phyloP scores from a whole-genome alignment of 2,113 vertebrate genomes.

The Datnioides undecimradiatus region DNA sequence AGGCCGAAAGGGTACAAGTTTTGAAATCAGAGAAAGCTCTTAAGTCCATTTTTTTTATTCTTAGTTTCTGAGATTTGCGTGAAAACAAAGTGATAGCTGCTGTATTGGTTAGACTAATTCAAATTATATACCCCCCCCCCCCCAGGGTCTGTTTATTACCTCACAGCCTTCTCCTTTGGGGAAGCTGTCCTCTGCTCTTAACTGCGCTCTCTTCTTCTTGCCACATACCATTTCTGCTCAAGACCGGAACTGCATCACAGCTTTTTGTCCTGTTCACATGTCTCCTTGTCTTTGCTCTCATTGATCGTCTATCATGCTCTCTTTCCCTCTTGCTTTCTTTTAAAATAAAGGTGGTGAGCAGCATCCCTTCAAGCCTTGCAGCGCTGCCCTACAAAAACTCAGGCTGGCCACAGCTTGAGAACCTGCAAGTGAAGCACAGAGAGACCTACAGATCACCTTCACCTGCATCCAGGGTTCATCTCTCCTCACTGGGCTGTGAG shows the following conservation, averaged over 20 bases:
- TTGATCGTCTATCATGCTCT: constrained; percentile 52
- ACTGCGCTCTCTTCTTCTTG: constrained; percentile 26
- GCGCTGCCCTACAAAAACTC: constrained; percentile 5
- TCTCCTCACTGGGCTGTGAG: constrained; percentile 10
- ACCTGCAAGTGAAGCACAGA: constrained; percentile 26
- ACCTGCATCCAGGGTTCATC: constrained; percentile 19
- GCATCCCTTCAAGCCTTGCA: constrained; percentile 23
- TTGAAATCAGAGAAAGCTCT: background rate
- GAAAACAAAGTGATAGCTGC: constrained; percentile 5
- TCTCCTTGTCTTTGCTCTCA: background rate
- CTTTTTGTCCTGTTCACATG: background rate
- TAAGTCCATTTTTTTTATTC: too few species aligned
- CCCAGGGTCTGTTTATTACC: background rate
- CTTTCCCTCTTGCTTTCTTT: constrained; percentile 35
- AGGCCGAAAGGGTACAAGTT: constrained; percentile 1
- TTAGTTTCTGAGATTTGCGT: background rate
- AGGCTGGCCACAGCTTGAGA: constrained; percentile 17
- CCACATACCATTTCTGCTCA: background rate
- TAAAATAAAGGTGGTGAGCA: constrained; percentile 45
- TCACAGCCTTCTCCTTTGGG: constrained; percentile 20
- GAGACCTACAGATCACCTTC: background rate
- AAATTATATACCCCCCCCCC: background rate
- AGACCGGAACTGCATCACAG: constrained; percentile 34
- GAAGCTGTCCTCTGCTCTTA: constrained; percentile 29
- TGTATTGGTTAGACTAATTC: constrained; percentile 31